phyloP scores from a whole-genome alignment of 2,113 vertebrate species.

The Rattus rattus region DNA sequence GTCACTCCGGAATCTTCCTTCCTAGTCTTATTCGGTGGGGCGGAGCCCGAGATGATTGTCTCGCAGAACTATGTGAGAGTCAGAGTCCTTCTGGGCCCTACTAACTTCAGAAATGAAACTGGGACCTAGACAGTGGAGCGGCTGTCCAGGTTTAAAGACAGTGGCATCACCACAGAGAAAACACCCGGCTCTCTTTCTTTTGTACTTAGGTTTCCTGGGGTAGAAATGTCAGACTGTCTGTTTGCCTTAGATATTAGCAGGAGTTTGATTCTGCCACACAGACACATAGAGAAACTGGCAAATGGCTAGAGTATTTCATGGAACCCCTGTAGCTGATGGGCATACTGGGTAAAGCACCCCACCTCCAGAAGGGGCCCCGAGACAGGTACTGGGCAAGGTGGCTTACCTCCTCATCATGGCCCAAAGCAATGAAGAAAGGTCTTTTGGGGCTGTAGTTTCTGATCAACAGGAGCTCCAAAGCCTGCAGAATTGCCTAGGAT shows the following conservation, averaged over 20 bases:
- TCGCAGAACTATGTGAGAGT: not conserved
- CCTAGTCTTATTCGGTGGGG: not conserved
- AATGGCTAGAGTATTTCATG: not conserved
- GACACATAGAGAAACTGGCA: slow-evolving; percentile 9
- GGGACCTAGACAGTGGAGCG: not conserved
- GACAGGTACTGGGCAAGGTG: not conserved
- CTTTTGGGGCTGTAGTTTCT: slow-evolving; percentile 90
- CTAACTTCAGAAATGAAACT: slow-evolving; percentile 20
- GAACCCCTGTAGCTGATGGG: not conserved
- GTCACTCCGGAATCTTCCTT: not conserved
- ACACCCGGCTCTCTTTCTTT: not conserved
- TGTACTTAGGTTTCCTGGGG: not conserved
- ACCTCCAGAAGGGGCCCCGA: not conserved
- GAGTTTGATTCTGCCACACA: not conserved
- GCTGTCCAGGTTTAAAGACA: not conserved
- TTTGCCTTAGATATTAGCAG: slow-evolving; percentile 8
- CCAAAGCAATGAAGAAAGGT: slow-evolving; percentile 93
- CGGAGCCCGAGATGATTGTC: not conserved
- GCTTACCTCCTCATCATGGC: slow-evolving; percentile 96
- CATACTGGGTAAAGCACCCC: not conserved
- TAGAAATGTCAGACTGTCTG: not conserved
- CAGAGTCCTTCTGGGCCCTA: not conserved
- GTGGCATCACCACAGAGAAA: not conserved
- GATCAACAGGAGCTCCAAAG: slow-evolving; percentile 92
- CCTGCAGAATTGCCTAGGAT: slow-evolving; percentile 93